Evolutionary conservation across 2,113 vertebrate genomes (phyloP).

Genomic region (Myiagra hebetior): DNA sequence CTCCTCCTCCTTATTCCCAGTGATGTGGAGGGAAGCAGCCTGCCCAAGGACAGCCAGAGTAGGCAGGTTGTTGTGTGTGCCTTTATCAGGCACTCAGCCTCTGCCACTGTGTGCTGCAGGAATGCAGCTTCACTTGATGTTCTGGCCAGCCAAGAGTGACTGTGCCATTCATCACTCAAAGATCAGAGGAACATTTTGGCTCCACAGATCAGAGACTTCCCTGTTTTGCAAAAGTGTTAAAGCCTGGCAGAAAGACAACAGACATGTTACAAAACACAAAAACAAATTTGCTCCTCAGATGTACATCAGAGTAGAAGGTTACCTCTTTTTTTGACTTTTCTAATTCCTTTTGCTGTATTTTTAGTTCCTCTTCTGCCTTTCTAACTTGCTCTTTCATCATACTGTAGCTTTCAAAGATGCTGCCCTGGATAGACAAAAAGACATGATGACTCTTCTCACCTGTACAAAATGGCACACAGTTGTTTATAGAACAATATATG

Average conservation of each 20-base stretch:
- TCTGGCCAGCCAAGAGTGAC: not conserved
- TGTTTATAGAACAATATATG: not conserved
- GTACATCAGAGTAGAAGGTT: not conserved
- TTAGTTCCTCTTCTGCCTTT: conserved; percentile 51
- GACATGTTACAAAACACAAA: not conserved
- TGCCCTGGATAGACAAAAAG: not conserved
- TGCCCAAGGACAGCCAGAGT: not conserved
- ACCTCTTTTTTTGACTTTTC: conserved; percentile 69
- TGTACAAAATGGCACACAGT: not conserved
- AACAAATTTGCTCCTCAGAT: not conserved
- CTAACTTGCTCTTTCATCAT: conserved; percentile 43
- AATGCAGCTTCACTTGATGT: not conserved
- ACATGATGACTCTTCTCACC: not conserved
- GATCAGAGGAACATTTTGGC: not conserved
- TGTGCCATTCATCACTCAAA: not conserved
- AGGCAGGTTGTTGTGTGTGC: not conserved
- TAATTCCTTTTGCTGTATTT: conserved; percentile 31
- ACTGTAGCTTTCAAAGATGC: not conserved
- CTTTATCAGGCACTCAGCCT: not conserved
- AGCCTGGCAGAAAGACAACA: not conserved
- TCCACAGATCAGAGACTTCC: not conserved
- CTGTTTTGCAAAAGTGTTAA: not conserved
- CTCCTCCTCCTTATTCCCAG: not conserved
- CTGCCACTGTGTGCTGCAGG: not conserved
- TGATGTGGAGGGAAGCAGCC: not conserved